Evolutionary conservation across 2,888 invertebrate species (phyloP).

Genomic region (Molorchus minor): DNA sequence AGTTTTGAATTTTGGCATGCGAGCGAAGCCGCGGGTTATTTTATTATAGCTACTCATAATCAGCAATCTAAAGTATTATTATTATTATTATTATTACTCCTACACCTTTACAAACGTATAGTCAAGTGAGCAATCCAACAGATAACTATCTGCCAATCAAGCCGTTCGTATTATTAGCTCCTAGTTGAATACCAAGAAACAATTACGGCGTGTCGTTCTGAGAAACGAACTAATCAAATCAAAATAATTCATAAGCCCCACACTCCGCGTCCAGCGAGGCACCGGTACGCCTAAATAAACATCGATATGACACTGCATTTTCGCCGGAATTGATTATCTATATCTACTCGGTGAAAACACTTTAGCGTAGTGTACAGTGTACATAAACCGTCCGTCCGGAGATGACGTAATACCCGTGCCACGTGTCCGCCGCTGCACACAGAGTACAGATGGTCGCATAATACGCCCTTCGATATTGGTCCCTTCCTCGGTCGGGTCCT

Average conservation of each 20-base stretch:
- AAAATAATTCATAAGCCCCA: neutral
- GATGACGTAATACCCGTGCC: conserved; percentile 37
- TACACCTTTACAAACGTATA: too few species aligned
- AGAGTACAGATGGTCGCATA: conserved; percentile 40
- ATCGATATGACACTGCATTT: conserved; percentile 27
- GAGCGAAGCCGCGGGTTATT: too few species aligned
- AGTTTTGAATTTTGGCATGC: too few species aligned
- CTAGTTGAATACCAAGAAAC: neutral
- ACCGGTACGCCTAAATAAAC: neutral
- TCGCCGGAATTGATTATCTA: conserved; percentile 33
- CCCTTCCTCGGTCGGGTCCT: conserved; percentile 3
- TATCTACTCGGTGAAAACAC: conserved; percentile 32
- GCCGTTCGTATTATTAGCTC: neutral
- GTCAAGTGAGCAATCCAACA: neutral
- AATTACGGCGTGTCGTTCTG: neutral
- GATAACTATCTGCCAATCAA: neutral
- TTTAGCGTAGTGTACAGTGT: conserved; percentile 31
- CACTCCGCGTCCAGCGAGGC: neutral
- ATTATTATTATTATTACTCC: too few species aligned
- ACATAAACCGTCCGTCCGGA: too few species aligned
- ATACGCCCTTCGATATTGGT: conserved; percentile 37
- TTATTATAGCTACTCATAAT: too few species aligned
- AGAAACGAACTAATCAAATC: neutral
- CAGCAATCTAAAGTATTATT: too few species aligned
- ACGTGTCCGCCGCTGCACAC: conserved; percentile 35